A percentile compares a stretch with the other conserved stretches of the same genome.
These are phyloP conservation scores for Perodicticus potto DNA, from an alignment of 2,797 vertebrate species.

Conservation along the genomic window DNA sequence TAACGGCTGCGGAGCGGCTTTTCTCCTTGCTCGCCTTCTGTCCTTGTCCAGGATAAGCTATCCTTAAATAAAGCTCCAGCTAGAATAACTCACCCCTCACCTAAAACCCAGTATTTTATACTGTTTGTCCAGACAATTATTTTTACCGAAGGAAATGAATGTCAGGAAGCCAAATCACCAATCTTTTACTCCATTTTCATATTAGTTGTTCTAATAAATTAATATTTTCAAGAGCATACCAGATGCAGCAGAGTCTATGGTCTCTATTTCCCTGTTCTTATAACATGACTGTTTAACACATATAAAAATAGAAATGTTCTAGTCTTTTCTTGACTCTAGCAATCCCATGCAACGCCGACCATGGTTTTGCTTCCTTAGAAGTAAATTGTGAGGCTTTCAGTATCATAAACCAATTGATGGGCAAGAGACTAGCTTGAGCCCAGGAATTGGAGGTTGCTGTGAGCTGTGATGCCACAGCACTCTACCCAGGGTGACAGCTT, in stretches of 20 bases:
- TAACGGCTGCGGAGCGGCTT: background rate
- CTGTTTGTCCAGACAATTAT: slow-evolving; percentile 61
- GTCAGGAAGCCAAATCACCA: slow-evolving; percentile 71
- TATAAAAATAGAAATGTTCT: slow-evolving; percentile 38
- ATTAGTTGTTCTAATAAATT: slow-evolving; percentile 76
- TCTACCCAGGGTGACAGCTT: too few species aligned
- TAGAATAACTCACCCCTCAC: slow-evolving; percentile 39
- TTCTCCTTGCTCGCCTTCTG: background rate
- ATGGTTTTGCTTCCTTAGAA: slow-evolving; percentile 54
- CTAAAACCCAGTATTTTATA: slow-evolving; percentile 36
- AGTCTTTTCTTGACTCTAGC: slow-evolving; percentile 63
- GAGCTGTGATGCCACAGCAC: too few species aligned
- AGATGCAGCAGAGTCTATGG: slow-evolving; percentile 67
- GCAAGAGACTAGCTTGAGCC: too few species aligned
- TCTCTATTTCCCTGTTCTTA: slow-evolving; percentile 67
- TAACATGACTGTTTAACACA: background rate
- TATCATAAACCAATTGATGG: slow-evolving; percentile 53
- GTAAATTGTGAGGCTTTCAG: slow-evolving; percentile 45
- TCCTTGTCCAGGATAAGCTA: background rate
- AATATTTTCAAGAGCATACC: slow-evolving; percentile 70
- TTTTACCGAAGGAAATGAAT: slow-evolving; percentile 73
- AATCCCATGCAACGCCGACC: slow-evolving; percentile 65
- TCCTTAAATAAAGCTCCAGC: slow-evolving; percentile 25
- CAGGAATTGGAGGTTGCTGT: too few species aligned
- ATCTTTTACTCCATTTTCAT: slow-evolving; percentile 75